phyloP scores from a whole-genome alignment of 92 coral and sea anemone species.

The Palythoa caribaeorum region DNA sequence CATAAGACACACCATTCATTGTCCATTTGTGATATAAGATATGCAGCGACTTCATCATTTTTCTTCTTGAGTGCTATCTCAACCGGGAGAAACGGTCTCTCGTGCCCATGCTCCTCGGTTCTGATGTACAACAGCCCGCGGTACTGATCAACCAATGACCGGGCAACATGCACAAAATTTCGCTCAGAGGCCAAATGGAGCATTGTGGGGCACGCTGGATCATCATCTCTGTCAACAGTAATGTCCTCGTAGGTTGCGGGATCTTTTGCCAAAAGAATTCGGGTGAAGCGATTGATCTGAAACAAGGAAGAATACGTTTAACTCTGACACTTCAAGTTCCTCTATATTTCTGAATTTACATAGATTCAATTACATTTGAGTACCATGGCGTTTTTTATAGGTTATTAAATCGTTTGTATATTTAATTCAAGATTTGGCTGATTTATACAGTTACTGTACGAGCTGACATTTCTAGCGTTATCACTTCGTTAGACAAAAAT shows the following conservation, averaged over 20 bases:
- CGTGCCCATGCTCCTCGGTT: constrained; percentile 67
- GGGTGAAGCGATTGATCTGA: constrained; percentile 92
- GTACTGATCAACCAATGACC: constrained; percentile 79
- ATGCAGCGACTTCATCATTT: constrained; percentile 90
- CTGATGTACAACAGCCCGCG: constrained; percentile 78
- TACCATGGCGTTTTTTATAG: too few relatives aligned
- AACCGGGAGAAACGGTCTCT: constrained; percentile 70
- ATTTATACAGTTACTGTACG: too few relatives aligned
- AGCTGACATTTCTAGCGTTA: too few relatives aligned
- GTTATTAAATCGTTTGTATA: too few relatives aligned
- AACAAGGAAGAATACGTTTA: not conserved
- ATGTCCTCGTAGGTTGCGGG: constrained; percentile 70
- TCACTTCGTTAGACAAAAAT: too few relatives aligned
- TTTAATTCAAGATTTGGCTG: too few relatives aligned
- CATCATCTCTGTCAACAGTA: constrained; percentile 82
- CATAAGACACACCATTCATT: constrained; percentile 82
- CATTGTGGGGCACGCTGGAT: constrained; percentile 78
- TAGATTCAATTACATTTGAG: too few relatives aligned
- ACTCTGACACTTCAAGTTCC: too few relatives aligned
- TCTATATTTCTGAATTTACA: not conserved
- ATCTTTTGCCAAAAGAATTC: constrained; percentile 83
- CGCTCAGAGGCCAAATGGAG: constrained; percentile 89
- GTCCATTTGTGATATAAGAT: constrained; percentile 89
- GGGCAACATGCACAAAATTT: constrained; percentile 83
- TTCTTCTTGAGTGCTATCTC: constrained; percentile 74